phyloP scores from a whole-genome alignment of 1,140 invertebrate genomes.

The Danaus plexippus region DNA sequence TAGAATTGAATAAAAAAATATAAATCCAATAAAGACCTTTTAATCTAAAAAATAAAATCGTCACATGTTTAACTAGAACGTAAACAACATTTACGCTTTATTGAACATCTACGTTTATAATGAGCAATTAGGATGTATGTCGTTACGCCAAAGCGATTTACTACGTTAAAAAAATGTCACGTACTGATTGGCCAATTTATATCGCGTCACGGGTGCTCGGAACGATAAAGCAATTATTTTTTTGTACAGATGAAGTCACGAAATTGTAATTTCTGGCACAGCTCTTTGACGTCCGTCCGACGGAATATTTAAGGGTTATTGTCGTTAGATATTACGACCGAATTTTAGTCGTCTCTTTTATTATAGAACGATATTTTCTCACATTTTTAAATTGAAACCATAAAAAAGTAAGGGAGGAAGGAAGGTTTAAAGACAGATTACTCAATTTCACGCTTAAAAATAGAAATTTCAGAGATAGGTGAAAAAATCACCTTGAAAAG shows the following conservation, averaged over 20 bases:
- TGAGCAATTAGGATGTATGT: conserved; percentile 26
- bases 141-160: conserved; percentile 22
- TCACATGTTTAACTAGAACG: too few relatives aligned
- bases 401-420: too few relatives aligned
- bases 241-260: conserved; percentile 16
- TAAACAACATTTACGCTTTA: too few relatives aligned
- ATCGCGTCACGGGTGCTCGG: conserved; percentile 20
- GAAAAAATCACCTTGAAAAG: not conserved
- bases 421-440: too few relatives aligned
- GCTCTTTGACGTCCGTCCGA: conserved; percentile 13
- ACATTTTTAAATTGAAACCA: too few relatives aligned
- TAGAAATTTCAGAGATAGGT: not conserved
- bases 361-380: too few relatives aligned
- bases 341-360: not conserved
- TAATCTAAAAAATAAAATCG: too few relatives aligned
- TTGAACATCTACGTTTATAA: conserved; percentile 12
- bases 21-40: too few relatives aligned
- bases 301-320: conserved; percentile 16
- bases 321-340: conserved; percentile 8
- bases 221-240: conserved; percentile 31
- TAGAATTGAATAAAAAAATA: too few relatives aligned
- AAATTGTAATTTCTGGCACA: conserved; percentile 18
- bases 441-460: too few relatives aligned
- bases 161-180: conserved; percentile 30
- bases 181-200: conserved; percentile 32